A percentile compares a stretch with the other conserved stretches of the same genome.
Evolutionary conservation across 2,113 vertebrate genomes (phyloP).

Genomic region (Petrocephalus zakoni): DNA sequence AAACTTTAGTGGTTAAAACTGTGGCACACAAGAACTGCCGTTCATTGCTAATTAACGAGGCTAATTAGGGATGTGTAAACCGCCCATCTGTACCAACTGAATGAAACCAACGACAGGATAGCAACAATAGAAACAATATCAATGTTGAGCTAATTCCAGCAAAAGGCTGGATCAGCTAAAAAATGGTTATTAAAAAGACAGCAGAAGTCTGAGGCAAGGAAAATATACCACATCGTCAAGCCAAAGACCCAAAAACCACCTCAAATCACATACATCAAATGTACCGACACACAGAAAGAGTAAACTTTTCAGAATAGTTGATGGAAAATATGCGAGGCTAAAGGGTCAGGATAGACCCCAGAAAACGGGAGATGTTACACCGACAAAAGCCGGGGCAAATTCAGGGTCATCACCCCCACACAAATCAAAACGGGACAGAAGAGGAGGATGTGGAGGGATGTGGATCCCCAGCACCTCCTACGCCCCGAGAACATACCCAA

Average conservation of each 20-base stretch:
- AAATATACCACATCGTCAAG: not conserved
- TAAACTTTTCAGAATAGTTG: not conserved
- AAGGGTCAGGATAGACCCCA: not conserved
- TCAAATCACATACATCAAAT: not conserved
- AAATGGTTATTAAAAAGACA: not conserved
- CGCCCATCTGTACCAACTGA: not conserved
- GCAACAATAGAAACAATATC: not conserved
- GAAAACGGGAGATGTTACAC: not conserved
- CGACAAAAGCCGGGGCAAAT: not conserved
- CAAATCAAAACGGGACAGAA: not conserved
- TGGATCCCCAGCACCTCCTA: not conserved
- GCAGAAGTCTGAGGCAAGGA: not conserved
- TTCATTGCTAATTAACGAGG: not conserved
- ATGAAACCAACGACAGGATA: not conserved
- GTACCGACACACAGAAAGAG: not conserved
- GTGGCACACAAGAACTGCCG: not conserved
- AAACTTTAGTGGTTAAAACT: not conserved
- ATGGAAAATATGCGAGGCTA: not conserved
- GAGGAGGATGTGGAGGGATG: not conserved
- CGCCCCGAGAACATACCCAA: not conserved
- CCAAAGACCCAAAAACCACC: not conserved
- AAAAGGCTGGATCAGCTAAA: not conserved
- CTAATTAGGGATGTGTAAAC: not conserved
- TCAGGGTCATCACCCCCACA: not conserved
- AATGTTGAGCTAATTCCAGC: not conserved